phyloP scores from a whole-genome alignment of 2,888 invertebrate species.

The Nemotelus pantherinus region DNA sequence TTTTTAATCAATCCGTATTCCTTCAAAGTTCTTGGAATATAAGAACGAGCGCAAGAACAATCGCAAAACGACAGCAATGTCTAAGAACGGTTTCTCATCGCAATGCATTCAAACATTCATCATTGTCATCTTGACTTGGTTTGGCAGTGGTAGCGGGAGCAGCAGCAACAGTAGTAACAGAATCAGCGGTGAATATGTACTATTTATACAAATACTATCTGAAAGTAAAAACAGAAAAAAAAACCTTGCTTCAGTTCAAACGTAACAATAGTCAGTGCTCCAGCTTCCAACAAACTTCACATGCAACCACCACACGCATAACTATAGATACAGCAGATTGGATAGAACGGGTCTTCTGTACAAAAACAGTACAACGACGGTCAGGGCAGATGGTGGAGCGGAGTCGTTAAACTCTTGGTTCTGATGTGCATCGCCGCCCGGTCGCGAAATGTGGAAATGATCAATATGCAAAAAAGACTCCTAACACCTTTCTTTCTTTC shows the following conservation, averaged over 20 bases:
- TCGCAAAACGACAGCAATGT: constrained; percentile 23
- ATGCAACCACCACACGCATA: too few species aligned
- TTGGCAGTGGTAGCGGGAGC: too few species aligned
- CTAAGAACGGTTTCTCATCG: constrained; percentile 20
- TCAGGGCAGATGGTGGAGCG: background rate
- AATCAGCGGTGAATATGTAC: constrained; percentile 15
- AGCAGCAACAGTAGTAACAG: too few species aligned
- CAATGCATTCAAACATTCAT: constrained; percentile 39
- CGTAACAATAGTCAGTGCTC: too few species aligned
- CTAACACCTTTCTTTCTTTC: constrained; percentile 16
- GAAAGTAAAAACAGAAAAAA: constrained; percentile 37
- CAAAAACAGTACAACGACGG: background rate
- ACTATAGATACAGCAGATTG: background rate
- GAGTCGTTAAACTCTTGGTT: constrained; percentile 20
- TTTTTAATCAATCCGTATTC: constrained; percentile 7
- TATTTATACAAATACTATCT: constrained; percentile 26
- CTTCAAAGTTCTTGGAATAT: background rate
- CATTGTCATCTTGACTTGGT: constrained; percentile 13
- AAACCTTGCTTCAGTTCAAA: background rate
- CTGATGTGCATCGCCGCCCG: background rate
- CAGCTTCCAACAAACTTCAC: too few species aligned
- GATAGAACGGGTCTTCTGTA: background rate
- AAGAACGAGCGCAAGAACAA: background rate
- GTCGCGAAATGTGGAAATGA: background rate
- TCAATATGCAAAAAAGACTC: constrained; percentile 23